Base-by-base conservation (phyloP, 1,140 invertebrate species). In the Pseudobourletiella spinata region DNA sequence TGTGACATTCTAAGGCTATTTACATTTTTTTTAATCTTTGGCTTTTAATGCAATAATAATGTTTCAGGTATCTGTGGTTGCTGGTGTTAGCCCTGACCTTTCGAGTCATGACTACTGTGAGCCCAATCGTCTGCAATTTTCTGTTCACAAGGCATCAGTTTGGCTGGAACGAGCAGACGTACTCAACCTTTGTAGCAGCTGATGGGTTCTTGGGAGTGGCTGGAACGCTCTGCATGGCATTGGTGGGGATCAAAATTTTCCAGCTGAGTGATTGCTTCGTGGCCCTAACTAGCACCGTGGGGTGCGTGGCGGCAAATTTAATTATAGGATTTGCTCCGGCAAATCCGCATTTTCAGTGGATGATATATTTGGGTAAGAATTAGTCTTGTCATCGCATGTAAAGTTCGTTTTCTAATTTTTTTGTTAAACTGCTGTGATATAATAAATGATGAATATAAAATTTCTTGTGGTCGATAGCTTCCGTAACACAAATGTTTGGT, bases 341-440 rank as follows among this genome's bases (percentile, higher is more conserved):
- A 22, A 43, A 48, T 0, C 54, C 57, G 2, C 29, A 24, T 20
- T 52, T 20, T 6, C 57, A 44, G 3, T 56, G 54, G 52, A 42
- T 61, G n/a, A 63, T 67, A 58, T 67, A 67, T 57, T 61, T 67
- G 20, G 65, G 61, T 63, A 46, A 59, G 63, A n/a, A n/a, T 39
- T n/a, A n/a, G n/a, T n/a, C n/a, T n/a, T n/a, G n/a, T n/a, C n/a
- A n/a, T n/a, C n/a, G n/a, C n/a, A n/a, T n/a, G n/a, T n/a, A n/a
- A n/a, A n/a, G n/a, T n/a, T n/a, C n/a, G n/a, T n/a, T n/a, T n/a
- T n/a, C n/a, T n/a, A n/a, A n/a, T n/a, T n/a, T n/a, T n/a, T n/a
- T n/a, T n/a, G n/a, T n/a, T n/a, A n/a, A n/a, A n/a, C n/a, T n/a
- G n/a, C n/a, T n/a, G n/a, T n/a, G n/a, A n/a, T n/a, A n/a, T n/a